A percentile compares a stretch with the other conserved stretches of the same genome.
These are phyloP conservation scores for Tetramorium simillimum DNA, from an alignment of 1,140 invertebrate species.

Conservation along the genomic window DNA sequence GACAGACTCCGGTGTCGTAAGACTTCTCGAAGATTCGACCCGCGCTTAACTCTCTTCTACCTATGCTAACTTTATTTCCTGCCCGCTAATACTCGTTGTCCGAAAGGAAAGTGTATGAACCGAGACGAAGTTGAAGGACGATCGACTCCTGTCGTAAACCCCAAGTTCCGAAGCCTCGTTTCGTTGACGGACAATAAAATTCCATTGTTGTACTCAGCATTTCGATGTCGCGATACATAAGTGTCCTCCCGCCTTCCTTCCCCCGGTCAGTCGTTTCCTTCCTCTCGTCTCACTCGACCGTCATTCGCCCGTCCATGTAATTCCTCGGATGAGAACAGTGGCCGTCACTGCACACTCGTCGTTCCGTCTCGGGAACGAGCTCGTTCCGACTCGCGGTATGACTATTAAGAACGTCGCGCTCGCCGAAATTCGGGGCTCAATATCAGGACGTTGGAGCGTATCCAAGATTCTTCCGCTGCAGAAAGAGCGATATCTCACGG, in stretches of 20 bases:
- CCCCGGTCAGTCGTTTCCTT: neutral
- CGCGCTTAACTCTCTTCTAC: constrained; percentile 10
- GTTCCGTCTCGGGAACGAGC: constrained; percentile 8
- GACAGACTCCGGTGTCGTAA: neutral
- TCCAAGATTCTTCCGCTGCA: constrained; percentile 93
- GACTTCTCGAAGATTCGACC: neutral
- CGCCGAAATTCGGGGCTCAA: constrained; percentile 65
- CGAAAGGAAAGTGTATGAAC: neutral
- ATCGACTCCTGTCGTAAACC: constrained; percentile 12
- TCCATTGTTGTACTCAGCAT: constrained; percentile 57
- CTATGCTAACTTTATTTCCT: constrained; percentile 37
- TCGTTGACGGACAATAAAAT: constrained; percentile 44
- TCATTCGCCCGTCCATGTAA: constrained; percentile 35
- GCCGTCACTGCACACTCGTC: constrained; percentile 46
- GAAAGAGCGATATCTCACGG: constrained; percentile 94
- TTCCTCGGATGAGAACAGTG: constrained; percentile 56
- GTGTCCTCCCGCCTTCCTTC: neutral
- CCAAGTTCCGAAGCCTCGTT: neutral
- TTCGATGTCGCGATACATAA: constrained; percentile 59
- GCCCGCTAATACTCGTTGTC: constrained; percentile 28
- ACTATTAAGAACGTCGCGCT: constrained; percentile 30
- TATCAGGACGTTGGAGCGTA: constrained; percentile 88
- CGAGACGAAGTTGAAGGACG: constrained; percentile 29
- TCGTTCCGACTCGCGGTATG: constrained; percentile 23
- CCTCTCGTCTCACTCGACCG: neutral